Evolutionary conservation across 2,888 invertebrate genomes (phyloP), one percentile per base, ranked within the genome.

Genomic region (Athetis lepigone): DNA sequence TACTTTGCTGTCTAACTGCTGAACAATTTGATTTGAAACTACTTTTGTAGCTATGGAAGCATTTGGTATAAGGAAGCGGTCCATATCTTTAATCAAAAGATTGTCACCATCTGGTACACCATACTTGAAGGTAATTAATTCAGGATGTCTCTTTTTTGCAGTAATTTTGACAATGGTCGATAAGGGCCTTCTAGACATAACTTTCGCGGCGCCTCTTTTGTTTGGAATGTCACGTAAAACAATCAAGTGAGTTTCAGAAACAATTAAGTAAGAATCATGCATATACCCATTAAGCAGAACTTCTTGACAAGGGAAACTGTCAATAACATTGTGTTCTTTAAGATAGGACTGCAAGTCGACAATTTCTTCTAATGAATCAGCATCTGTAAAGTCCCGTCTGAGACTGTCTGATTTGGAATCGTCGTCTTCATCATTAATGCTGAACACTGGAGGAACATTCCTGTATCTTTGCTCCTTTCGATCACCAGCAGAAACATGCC

Each of bases 51-150:
- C 98, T 88, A 98, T 97, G 56, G 97, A 97, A 45, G 99, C 98
- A 86, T 98, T 97, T 5, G 98, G 98, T 90, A 99, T 99, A 55
- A 98, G 95, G 92, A 99, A 98, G 75, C 98, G 96, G 92, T 98
- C 98, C 97, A 98, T 97, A 89, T 98, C 98, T 81, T 94, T 97
- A 65, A 98, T 97, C 65, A 97, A 95, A 37, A 98, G 94, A 43
- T 96, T 96, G 82, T 98, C 97, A 49, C 97, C 98, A 86, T 98
- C 97, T 2, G 97, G 97, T 60, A 97, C 96, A 4, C 99, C 99
- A 89, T 99, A 99, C 89, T 99, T 98, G 90, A 99, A 99, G 0
- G 99, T 99, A 70, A 99, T 99, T 81, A 99, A 95, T 92, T 99
- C 98, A 0, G 99, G 99, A 88, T 98, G 98, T 60, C 97, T 96